Evolutionary conservation across 2,113 vertebrate genomes (phyloP), one percentile per base, ranked within the genome.

Genomic region (Semicossyphus pulcher): DNA sequence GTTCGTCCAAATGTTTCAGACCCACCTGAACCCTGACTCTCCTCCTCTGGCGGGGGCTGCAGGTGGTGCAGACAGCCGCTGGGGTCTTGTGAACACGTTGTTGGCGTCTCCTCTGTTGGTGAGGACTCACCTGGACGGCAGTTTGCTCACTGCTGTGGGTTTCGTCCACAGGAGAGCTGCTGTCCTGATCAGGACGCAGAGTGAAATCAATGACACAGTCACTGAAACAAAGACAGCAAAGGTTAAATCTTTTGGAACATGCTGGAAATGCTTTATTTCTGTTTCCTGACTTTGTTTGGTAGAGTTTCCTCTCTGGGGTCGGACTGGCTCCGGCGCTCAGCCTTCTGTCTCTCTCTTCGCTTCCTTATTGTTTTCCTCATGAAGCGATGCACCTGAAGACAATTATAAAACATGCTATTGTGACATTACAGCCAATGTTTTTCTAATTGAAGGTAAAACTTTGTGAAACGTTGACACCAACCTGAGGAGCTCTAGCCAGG

Each of bases 401-500:
- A 48, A 44, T 11, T 52, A 34, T 1, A 47, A 1, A 31, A 32
- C 18, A 9, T 23, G 28, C 18, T 53, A 1, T 31, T 14, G 10
- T 29, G 5, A 29, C 21, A 28, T 32, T 7, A 5, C 5, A 9
- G 31, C 31, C n/a, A n/a, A n/a, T n/a, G n/a, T n/a, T n/a, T n/a
- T n/a, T n/a, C n/a, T n/a, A n/a, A n/a, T n/a, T n/a, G n/a, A n/a
- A n/a, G n/a, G n/a, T 39, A 39, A 39, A 39, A 39, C 37, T 12
- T n/a, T n/a, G n/a, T n/a, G n/a, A n/a, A n/a, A 9, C 32, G 3
- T 7, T 4, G 21, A 6, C 16, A 69, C 88, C 42, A 91, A 97
- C 96, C 95, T 97, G 96, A 45, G 95, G 95, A 54, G 95, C 95
- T 88, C 94, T 95, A 52, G 95, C 94, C 75, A 98, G 93, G 1